phyloP scores from a whole-genome alignment of 23 tunicate genomes.

The Trididemnum nubilum region DNA sequence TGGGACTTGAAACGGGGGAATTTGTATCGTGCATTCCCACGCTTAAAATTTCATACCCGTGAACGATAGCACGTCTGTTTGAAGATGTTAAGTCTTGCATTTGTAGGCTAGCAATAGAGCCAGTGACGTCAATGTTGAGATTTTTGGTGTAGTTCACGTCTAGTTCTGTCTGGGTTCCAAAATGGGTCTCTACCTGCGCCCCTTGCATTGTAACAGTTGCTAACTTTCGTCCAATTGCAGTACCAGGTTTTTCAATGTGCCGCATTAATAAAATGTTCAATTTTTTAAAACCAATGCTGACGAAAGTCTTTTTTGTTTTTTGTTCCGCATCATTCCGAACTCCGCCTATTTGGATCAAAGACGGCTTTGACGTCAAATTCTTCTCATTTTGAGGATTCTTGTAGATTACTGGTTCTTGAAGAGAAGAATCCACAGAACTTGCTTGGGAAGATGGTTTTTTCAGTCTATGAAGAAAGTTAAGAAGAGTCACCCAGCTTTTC shows the following conservation, averaged over 20 bases:
- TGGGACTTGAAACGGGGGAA: not conserved
- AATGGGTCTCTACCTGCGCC: slow-evolving; percentile 42
- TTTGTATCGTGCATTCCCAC: slow-evolving; percentile 39
- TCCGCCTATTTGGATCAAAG: not conserved
- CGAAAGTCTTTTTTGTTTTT: slow-evolving; percentile 24
- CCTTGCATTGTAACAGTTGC: slow-evolving; percentile 87
- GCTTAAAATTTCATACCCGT: slow-evolving; percentile 43
- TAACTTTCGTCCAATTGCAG: slow-evolving; percentile 59
- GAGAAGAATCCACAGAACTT: not conserved
- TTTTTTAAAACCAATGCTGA: slow-evolving; percentile 63
- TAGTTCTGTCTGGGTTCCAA: not conserved
- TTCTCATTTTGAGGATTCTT: not conserved
- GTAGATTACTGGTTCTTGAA: not conserved
- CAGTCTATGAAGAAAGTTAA: slow-evolving; percentile 71
- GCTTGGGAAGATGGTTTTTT: slow-evolving; percentile 14
- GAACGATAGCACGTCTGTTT: not conserved
- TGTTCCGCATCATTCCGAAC: not conserved
- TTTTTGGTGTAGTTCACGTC: not conserved
- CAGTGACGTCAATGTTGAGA: slow-evolving; percentile 35
- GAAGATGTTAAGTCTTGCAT: slow-evolving; percentile 71
- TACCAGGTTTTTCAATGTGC: slow-evolving; percentile 43
- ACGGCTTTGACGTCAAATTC: not conserved
- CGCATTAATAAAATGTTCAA: slow-evolving; percentile 74
- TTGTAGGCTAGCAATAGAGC: slow-evolving; percentile 68
- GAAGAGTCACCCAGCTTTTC: slow-evolving; percentile 66